phyloP scores from a whole-genome alignment of 2,888 invertebrate genomes.

The Heliconius aoede region DNA sequence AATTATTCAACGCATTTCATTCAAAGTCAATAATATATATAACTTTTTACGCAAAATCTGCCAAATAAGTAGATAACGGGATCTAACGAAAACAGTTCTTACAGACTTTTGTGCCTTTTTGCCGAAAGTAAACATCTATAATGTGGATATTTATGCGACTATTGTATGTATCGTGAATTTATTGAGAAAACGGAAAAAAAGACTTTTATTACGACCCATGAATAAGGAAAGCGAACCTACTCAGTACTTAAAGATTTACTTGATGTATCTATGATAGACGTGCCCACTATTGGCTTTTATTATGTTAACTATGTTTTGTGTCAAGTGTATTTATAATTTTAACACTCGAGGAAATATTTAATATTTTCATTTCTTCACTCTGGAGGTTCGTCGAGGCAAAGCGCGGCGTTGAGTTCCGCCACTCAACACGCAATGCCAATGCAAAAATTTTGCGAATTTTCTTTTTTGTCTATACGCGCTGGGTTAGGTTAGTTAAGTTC shows the following conservation, averaged over 20 bases:
- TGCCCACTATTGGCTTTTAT: too few relatives aligned
- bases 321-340: too few relatives aligned
- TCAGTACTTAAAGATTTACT: neutral
- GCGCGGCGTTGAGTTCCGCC: too few relatives aligned
- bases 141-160: slow-evolving; percentile 43
- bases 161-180: slow-evolving; percentile 43
- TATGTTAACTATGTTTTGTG: too few relatives aligned
- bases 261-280: neutral
- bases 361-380: too few relatives aligned
- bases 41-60: slow-evolving; percentile 6
- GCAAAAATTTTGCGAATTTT: too few relatives aligned
- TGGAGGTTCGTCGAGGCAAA: too few relatives aligned
- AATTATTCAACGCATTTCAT: neutral
- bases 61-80: slow-evolving; percentile 26
- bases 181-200: slow-evolving; percentile 42
- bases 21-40: slow-evolving; percentile 7
- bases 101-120: slow-evolving; percentile 37
- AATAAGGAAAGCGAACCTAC: slow-evolving; percentile 25
- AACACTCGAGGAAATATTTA: too few relatives aligned
- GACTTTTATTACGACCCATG: slow-evolving; percentile 18
- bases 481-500: too few relatives aligned
- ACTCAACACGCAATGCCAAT: too few relatives aligned
- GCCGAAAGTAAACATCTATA: slow-evolving; percentile 42
- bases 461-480: too few relatives aligned
- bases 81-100: slow-evolving; percentile 36